Evolutionary conservation across 64 coral and sea anemone species (phyloP).

Genomic region (Porites australiensis): DNA sequence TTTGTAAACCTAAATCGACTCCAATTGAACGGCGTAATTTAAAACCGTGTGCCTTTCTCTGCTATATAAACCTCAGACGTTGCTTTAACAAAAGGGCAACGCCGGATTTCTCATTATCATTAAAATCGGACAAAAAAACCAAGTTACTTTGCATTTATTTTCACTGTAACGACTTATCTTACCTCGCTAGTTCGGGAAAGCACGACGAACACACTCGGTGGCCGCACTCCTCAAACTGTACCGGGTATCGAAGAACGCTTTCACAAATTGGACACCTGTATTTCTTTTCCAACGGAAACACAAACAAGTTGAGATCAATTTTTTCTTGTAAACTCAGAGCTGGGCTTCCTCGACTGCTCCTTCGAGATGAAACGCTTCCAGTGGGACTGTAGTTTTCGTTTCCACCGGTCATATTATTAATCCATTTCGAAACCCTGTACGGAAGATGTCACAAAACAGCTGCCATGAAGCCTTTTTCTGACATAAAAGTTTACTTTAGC

Average conservation of each 20-base stretch:
- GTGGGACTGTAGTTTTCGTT: slow-evolving; percentile 66
- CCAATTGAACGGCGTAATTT: background rate
- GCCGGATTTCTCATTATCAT: background rate
- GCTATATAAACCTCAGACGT: background rate
- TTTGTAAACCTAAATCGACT: background rate
- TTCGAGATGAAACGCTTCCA: slow-evolving; percentile 67
- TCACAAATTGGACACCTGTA: slow-evolving; percentile 88
- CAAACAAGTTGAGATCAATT: slow-evolving; percentile 59
- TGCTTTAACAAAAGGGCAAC: background rate
- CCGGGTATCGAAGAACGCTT: slow-evolving; percentile 81
- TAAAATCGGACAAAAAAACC: slow-evolving; percentile 2
- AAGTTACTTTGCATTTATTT: background rate
- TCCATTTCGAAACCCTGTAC: background rate
- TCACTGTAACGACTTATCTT: background rate
- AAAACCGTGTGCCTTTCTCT: background rate
- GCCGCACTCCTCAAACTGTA: slow-evolving; percentile 77
- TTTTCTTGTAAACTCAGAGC: slow-evolving; percentile 48
- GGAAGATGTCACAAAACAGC: background rate
- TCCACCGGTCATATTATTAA: slow-evolving; percentile 82
- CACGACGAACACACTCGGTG: slow-evolving; percentile 87
- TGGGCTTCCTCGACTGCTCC: slow-evolving; percentile 66
- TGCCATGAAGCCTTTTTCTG: background rate
- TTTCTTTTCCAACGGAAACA: slow-evolving; percentile 90
- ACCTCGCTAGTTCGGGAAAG: slow-evolving; percentile 65
- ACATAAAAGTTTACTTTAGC: background rate